Base-by-base conservation (phyloP, 1,140 invertebrate species). In the Camponotus floridanus region DNA sequence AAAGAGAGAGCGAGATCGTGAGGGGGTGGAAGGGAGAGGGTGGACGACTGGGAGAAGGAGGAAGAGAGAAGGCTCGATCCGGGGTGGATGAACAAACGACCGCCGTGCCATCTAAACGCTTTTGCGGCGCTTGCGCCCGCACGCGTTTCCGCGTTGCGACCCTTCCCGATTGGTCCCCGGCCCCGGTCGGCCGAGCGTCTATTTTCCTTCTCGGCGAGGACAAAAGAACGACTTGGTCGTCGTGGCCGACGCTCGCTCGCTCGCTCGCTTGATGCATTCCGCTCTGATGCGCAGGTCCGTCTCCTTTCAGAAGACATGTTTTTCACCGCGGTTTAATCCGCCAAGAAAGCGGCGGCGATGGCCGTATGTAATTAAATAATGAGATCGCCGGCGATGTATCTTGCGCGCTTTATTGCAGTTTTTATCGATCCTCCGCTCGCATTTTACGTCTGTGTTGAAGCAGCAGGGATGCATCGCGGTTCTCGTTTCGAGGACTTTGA, bases 41-140 rank as follows among this genome's bases (percentile, higher is more conserved):
- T 61, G 59, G 48, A 13, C 36, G 33, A 79, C 65, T 68, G 86
- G 76, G 55, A 78, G 73, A 79, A 87, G 8, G 74, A 64, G 70
- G 64, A 45, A 65, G 70, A 59, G 78, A 70, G 57, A 85, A 39
- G 62, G 68, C 45, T 45, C 21, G n/a, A 42, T 8, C 33, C 11
- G 18, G 74, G 59, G 45, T 79, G 88, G 86, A 45, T 86, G 86
- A 80, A 89, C 68, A 2, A 51, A 81, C 55, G 64, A 76, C 31
- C 36, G 57, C 57, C 57, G 57, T 71, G 88, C 86, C 88, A 87
- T 90, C 88, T 90, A 76, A 74, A 65, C 67, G 55, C 42, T 36
- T 33, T 18, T 48, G 45, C 45, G 42, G 88, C 88, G 88, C 85
- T 85, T 89, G 88, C 89, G 88, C 87, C 4, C n/a, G 57, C 57